phyloP scores from a whole-genome alignment of 2,888 invertebrate genomes.

The Dryocosmus kuriphilus region DNA sequence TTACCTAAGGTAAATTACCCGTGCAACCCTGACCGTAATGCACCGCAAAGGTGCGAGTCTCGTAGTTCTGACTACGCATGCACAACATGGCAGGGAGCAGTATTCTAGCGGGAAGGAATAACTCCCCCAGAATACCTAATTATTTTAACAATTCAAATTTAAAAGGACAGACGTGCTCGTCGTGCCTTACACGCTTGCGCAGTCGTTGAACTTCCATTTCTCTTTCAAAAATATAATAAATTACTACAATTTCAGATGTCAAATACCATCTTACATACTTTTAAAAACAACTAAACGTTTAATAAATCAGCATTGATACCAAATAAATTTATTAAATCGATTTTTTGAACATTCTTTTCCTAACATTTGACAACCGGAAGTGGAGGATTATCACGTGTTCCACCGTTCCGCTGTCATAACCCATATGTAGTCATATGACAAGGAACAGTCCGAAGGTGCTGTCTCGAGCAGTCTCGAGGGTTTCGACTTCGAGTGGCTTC shows the following conservation, averaged over 20 bases:
- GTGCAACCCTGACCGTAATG: no score
- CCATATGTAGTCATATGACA: slow-evolving; percentile 30
- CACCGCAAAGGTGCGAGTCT: no score
- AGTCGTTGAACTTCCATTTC: not conserved
- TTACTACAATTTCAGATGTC: not conserved
- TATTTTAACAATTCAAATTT: not conserved
- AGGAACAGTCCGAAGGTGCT: slow-evolving; percentile 27
- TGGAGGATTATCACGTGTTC: slow-evolving; percentile 49
- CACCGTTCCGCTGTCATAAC: slow-evolving; percentile 33
- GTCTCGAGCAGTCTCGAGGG: slow-evolving; percentile 43
- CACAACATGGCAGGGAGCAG: no score
- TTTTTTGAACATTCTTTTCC: not conserved
- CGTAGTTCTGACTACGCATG: no score
- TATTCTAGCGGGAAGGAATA: no score
- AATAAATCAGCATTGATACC: not conserved
- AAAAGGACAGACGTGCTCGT: not conserved
- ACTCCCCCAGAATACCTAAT: no score
- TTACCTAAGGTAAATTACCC: no score
- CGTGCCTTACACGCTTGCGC: not conserved
- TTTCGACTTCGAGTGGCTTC: slow-evolving; percentile 34
- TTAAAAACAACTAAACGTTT: not conserved
- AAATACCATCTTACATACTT: not conserved
- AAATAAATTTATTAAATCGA: not conserved
- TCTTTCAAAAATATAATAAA: not conserved
- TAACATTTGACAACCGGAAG: slow-evolving; percentile 31